These are phyloP conservation scores for Dichetophora obliterata DNA, from an alignment of 2,888 invertebrate species.

Conservation along the genomic window DNA sequence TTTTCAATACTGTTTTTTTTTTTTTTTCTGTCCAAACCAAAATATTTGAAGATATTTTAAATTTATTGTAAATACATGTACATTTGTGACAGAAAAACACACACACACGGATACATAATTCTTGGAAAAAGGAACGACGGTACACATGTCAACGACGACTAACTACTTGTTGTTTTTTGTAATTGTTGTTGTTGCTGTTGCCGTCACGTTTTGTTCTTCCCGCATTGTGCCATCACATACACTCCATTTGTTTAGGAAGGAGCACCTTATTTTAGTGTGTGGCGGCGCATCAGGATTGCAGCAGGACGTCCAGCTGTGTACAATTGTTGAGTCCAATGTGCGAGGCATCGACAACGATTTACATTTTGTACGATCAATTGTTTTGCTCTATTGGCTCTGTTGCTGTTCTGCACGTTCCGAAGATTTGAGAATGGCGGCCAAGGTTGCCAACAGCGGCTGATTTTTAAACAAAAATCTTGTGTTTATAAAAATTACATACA, in stretches of 20 bases:
- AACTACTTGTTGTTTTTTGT: background rate
- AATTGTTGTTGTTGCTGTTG: constrained; percentile 3
- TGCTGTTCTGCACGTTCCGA: no score
- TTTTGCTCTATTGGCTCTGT: no score
- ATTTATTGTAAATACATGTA: background rate
- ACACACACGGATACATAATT: background rate
- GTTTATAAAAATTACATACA: no score
- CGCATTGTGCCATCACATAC: constrained; percentile 4
- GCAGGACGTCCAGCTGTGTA: constrained; percentile 7
- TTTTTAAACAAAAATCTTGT: no score
- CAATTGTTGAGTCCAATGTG: background rate
- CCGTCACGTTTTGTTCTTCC: background rate
- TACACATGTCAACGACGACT: background rate
- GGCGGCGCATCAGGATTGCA: background rate
- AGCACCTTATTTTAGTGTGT: background rate
- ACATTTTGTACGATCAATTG: background rate
- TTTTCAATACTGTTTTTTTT: background rate
- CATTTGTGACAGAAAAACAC: no score
- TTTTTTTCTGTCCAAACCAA: background rate
- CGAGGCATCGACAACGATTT: background rate
- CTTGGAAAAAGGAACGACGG: background rate
- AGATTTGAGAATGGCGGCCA: no score
- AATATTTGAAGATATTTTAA: background rate
- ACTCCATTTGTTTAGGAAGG: background rate
- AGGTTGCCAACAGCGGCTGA: no score